Conservation (phyloP, 1,140 invertebrate genomes). For the Eupristina koningsbergeri region DNA sequence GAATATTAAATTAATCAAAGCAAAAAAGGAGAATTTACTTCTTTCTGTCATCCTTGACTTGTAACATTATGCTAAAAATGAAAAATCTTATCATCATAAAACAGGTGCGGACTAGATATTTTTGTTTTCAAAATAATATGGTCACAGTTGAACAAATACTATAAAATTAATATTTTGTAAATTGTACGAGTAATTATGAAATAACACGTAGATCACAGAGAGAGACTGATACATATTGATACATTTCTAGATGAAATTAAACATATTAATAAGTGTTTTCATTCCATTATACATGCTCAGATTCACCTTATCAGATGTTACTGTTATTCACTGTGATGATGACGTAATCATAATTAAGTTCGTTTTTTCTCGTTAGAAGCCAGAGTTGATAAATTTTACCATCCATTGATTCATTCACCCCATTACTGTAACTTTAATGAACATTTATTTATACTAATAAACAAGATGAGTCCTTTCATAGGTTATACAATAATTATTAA, state of each 20-base stretch:
- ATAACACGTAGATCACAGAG: too few relatives aligned
- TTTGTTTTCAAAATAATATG: too few relatives aligned
- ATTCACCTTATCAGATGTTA: neutral
- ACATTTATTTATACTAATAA: neutral
- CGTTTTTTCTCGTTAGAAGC: slow-evolving; percentile 13
- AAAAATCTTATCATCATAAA: too few relatives aligned
- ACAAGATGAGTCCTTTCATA: neutral
- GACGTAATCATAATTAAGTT: slow-evolving; percentile 29
- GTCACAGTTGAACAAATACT: too few relatives aligned
- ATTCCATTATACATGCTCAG: neutral
- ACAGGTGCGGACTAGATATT: too few relatives aligned
- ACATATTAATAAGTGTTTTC: neutral
- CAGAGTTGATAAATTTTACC: neutral
- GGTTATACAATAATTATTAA: neutral
- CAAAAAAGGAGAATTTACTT: too few relatives aligned
- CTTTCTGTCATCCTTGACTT: too few relatives aligned
- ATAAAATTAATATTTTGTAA: too few relatives aligned
- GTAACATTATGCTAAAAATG: too few relatives aligned
- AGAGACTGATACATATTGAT: too few relatives aligned
- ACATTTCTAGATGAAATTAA: neutral
- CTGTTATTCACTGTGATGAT: neutral
- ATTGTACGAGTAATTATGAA: too few relatives aligned
- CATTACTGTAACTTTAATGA: slow-evolving; percentile 2
- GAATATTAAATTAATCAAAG: too few relatives aligned
- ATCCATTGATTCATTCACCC: neutral